Evolutionary conservation across 2,113 vertebrate species (phyloP), one percentile per base, ranked within the genome.

Genomic region (Gnathonemus longibarbis): DNA sequence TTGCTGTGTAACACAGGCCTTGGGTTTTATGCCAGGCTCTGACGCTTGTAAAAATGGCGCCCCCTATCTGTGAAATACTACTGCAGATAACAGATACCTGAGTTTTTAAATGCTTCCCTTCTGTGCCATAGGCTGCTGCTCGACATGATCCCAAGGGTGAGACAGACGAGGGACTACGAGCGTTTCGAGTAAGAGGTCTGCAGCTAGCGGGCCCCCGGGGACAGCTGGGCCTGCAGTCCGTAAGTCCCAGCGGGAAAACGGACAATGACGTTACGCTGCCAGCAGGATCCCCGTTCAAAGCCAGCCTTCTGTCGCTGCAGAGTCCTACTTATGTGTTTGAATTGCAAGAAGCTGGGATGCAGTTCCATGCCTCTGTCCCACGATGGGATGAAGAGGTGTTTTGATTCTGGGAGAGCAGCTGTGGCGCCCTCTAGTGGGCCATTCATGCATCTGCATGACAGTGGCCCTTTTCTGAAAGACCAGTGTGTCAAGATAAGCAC

Each of bases 141-240:
- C 3, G 98, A 99, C 88, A 98, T 35, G 97, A 93, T 99, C 35
- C 98, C 98, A 0, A 96, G 98, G 0, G 93, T 99, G 74, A 95
- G 96, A 93, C 98, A 98, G 90, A 98, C 98, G 0, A 97, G 97
- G 88, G 96, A 98, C 93, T 99, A 99, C 0, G 98, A 99, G 91
- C 98, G 98, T 91, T 99, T 99, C 27, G 98, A 99, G 95, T 99
- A 96, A 97, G 45, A n/a, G 70, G 52, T n/a, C 46, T 46, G 19
- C n/a, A 6, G 15, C 5, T 5, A 88, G 90, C 45, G 24, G 92
- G 89, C 66, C 27, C 27, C 88, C 1, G 17, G 62, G 88, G 66
- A n/a, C 66, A 39, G 42, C 77, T 31, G 70, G n/a, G 56, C 48
- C 50, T 21, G 46, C 19, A 77, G 88, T 89, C 24, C 24, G 35